A percentile compares a stretch with the other conserved stretches of the same genome.
Conservation (phyloP, 2,113 vertebrate genomes). For the Sylvia atricapilla region DNA sequence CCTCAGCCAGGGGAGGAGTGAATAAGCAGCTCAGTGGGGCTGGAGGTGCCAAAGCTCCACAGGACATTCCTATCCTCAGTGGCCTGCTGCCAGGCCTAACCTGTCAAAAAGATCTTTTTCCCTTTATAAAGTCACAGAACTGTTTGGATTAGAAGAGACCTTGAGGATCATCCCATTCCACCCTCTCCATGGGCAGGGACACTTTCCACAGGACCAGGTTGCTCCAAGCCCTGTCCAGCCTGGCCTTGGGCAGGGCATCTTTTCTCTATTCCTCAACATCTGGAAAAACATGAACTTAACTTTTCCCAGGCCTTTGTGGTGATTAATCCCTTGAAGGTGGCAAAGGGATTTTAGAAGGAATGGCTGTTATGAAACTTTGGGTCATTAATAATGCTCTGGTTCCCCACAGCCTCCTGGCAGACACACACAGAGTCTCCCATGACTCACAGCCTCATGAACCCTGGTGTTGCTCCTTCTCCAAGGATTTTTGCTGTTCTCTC, state of each 20-base stretch:
- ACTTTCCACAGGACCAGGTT: accelerated
- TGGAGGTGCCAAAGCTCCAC: not conserved
- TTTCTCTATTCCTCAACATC: not conserved
- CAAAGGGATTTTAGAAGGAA: not conserved
- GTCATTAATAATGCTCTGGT: not conserved
- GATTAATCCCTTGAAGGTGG: not conserved
- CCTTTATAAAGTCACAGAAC: not conserved
- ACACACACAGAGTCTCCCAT: not conserved
- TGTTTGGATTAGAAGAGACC: not conserved
- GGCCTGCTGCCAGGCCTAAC: not conserved
- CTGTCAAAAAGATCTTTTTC: not conserved
- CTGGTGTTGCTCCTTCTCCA: not conserved
- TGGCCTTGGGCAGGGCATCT: not conserved
- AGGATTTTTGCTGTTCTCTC: not conserved
- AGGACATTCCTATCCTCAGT: not conserved
- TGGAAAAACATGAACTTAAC: not conserved
- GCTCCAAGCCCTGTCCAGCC: accelerated
- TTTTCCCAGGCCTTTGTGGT: not conserved
- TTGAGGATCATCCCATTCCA: not conserved
- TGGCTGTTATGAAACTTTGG: not conserved
- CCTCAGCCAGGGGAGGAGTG: not conserved
- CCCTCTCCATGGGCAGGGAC: not conserved
- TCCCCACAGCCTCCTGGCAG: not conserved
- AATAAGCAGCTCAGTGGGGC: not conserved
- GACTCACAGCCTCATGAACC: not conserved